Conservation (phyloP, 1,140 invertebrate species). For the Calephelis nemesis region DNA sequence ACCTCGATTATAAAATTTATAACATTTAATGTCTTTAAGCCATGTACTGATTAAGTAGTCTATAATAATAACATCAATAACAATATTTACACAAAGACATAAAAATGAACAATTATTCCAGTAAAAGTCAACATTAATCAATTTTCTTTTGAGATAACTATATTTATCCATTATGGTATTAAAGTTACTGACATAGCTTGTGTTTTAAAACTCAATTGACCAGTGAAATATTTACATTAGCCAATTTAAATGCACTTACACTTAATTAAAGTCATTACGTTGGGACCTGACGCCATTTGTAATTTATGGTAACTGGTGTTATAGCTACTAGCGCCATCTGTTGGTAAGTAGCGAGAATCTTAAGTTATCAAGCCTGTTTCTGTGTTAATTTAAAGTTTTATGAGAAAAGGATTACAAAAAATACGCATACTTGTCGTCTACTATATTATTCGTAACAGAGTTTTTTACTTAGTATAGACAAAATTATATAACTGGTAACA, state of each 20-base stretch:
- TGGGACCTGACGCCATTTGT: slow-evolving; percentile 19
- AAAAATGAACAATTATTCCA: neutral
- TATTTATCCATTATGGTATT: slow-evolving; percentile 24
- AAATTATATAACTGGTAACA: too few relatives aligned
- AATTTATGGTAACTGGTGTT: neutral
- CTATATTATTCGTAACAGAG: too few relatives aligned
- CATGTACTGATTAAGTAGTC: too few relatives aligned
- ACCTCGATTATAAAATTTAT: too few relatives aligned
- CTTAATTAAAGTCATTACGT: slow-evolving; percentile 42
- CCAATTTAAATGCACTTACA: slow-evolving; percentile 52
- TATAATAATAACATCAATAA: neutral
- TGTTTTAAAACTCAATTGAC: slow-evolving; percentile 38
- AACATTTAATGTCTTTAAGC: too few relatives aligned
- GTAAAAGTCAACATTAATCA: slow-evolving; percentile 18
- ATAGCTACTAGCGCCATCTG: slow-evolving; percentile 44
- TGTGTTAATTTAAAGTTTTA: too few relatives aligned
- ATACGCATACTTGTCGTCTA: too few relatives aligned
- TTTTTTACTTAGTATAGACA: too few relatives aligned
- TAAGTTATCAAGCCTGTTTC: too few relatives aligned
- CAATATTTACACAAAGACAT: neutral
- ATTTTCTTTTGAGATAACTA: slow-evolving; percentile 19
- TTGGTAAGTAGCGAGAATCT: slow-evolving; percentile 32
- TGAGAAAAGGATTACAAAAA: too few relatives aligned
- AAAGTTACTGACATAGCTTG: slow-evolving; percentile 20
- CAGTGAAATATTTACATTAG: slow-evolving; percentile 43